Evolutionary conservation across 2,113 vertebrate species (phyloP), one percentile per base, ranked within the genome.

Genomic region (Pagrus major): DNA sequence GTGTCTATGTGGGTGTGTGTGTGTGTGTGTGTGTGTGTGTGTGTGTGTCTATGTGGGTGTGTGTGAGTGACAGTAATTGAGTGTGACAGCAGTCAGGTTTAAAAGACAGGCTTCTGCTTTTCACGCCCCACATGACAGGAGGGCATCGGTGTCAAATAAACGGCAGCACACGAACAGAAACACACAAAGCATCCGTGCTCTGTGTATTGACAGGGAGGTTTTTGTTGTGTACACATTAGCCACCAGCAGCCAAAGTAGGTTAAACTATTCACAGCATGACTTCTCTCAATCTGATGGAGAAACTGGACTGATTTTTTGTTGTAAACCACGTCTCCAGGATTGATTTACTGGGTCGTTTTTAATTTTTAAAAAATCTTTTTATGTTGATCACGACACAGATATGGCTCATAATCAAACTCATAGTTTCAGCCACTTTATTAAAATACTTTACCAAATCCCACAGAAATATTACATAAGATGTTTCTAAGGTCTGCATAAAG

Each of bases 31-130:
- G 47, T 49, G 47, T 49, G 20, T 25, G 39, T 25, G 60, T 27
- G 23, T 31, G 59, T 60, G n/a, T 35, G 35, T n/a, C n/a, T n/a
- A n/a, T 78, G 42, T 23, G 31, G 39, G 51, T 49, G 52, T 9
- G 49, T 54, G 1, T 39, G 58, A 2, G 25, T 42, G 79, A 68
- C 46, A 21, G 52, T 64, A 27, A 86, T n/a, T 0, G 63, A 49
- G 14, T 56, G 54, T 51, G 80, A 75, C 81, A 87, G 66, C 51
- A 12, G 69, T 65, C 41, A 0, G 9, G 59, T 75, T 88, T 74
- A 35, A 81, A 69, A 76, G 74, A 69, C 52, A 42, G 69, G 41
- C 60, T 46, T 71, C 60, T 64, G 58, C 46, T 84, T 88, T 84
- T 78, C 71, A 37, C 51, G 47, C 69, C 67, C 47, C 25, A 59